phyloP scores from a whole-genome alignment of 2,113 vertebrate species.

The Apodemus sylvaticus region DNA sequence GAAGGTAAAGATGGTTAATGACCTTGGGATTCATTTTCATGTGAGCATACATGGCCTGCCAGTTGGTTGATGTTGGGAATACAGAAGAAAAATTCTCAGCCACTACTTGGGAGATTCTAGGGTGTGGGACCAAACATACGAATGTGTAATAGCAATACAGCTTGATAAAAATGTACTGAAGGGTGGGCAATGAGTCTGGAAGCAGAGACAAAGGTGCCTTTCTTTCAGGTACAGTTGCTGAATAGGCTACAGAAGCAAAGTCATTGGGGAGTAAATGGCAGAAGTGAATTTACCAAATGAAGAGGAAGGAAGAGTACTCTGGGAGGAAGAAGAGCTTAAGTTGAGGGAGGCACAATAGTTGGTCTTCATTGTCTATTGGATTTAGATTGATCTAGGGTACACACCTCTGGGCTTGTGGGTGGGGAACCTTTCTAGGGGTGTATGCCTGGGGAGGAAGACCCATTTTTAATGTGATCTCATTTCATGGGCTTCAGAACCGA shows the following conservation, averaged over 20 bases:
- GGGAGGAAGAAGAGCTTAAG: neutral
- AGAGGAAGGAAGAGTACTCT: neutral
- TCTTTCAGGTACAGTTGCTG: neutral
- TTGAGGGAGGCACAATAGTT: neutral
- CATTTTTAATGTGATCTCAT: neutral
- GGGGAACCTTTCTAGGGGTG: neutral
- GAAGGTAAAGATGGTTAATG: neutral
- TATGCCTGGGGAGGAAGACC: neutral
- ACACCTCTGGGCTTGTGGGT: neutral
- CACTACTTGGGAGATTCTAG: neutral
- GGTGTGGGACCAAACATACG: neutral
- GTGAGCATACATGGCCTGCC: neutral
- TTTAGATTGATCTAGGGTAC: neutral
- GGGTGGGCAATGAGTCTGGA: neutral
- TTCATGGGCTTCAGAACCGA: neutral
- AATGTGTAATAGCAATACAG: too few species aligned
- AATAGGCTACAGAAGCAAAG: neutral
- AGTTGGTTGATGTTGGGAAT: neutral
- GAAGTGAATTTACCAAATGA: neutral
- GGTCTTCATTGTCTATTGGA: neutral
- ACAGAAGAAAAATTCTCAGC: neutral
- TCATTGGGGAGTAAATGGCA: neutral
- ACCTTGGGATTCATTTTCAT: neutral
- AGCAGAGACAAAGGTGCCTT: neutral
- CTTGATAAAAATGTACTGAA: neutral